Evolutionary conservation across 1,140 invertebrate species (phyloP), one percentile per base, ranked within the genome.

Genomic region (Zaprionus capensis): DNA sequence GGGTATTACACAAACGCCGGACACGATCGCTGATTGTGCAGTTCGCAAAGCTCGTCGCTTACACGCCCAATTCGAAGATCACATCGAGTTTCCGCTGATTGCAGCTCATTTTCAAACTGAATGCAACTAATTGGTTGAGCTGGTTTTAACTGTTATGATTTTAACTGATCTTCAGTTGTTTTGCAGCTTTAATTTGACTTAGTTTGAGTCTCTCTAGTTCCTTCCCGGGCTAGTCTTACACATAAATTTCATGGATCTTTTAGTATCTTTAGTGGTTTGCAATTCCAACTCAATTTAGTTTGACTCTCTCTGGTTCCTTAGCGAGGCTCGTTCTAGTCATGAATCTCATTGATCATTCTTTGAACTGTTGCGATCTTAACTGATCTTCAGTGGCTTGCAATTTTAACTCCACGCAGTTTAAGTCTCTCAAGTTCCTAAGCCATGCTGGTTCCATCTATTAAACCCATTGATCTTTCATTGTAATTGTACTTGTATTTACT

Each of bases 1-100:
- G n/a, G 17, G 41, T 67, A 59, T 67, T 67, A 26, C 34, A 28
- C 64, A 66, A 65, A 65, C 24, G 22, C 51, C 22, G n/a, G 24
- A 24, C 26, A 15, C 15, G 14, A 56, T 31, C 51, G 15, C 17
- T 36, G 51, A 65, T 65, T 15, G 36, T 31, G 59, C 44, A 49
- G 2, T 22, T 26, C 20, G 20, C 17, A 14, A 4, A 22, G 11
- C 11, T 24, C 11, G 20, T 51, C 46, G 46, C 46, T 51, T 51
- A 51, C 20, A 51, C 20, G 46, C 20, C 46, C 17, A 51, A 51
- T 24, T 51, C 2, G 12, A 24, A 51, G 20, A 51, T 51, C 46
- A 51, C 20, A 51, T 22, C 20, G 20, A 12, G 46, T 24, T 51
- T 51, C 20, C 46, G 12, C 5, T 24, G 46, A 51, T 5, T 51